phyloP scores from a whole-genome alignment of 2,888 invertebrate genomes.

The Agriopis leucophaearia region DNA sequence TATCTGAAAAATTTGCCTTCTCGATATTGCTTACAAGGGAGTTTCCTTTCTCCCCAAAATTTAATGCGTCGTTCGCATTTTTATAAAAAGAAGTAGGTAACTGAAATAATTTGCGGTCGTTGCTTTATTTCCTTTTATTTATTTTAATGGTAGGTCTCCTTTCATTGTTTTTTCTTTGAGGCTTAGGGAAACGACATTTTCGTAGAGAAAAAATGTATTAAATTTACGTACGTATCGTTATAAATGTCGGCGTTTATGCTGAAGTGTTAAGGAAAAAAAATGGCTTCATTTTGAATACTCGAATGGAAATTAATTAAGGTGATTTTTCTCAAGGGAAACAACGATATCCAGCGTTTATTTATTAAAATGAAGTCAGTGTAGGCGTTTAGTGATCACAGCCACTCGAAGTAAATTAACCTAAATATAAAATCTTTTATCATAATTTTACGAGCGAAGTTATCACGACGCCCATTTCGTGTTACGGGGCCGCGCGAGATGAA shows the following conservation, averaged over 20 bases:
- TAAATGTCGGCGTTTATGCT: slow-evolving; percentile 68
- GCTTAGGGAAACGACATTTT: slow-evolving; percentile 71
- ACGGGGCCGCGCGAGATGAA: slow-evolving; percentile 66
- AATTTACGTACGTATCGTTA: slow-evolving; percentile 68
- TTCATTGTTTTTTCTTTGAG: slow-evolving; percentile 77
- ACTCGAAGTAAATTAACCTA: slow-evolving; percentile 74
- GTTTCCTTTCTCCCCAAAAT: slow-evolving; percentile 87
- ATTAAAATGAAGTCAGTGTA: slow-evolving; percentile 53
- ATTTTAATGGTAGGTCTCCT: slow-evolving; percentile 84
- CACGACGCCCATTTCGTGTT: slow-evolving; percentile 73
- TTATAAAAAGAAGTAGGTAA: slow-evolving; percentile 86
- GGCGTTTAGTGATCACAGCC: slow-evolving; percentile 68
- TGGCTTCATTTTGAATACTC: slow-evolving; percentile 68
- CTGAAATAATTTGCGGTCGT: slow-evolving; percentile 85
- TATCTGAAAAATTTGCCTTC: slow-evolving; percentile 87
- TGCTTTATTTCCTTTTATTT: slow-evolving; percentile 86
- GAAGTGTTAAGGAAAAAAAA: slow-evolving; percentile 70
- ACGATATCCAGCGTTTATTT: slow-evolving; percentile 32
- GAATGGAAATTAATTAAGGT: slow-evolving; percentile 67
- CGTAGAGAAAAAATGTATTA: slow-evolving; percentile 70
- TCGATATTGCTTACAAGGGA: slow-evolving; percentile 87
- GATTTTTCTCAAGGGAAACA: slow-evolving; percentile 35
- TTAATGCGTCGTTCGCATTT: slow-evolving; percentile 87
- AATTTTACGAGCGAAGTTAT: slow-evolving; percentile 78
- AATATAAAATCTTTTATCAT: slow-evolving; percentile 81